Percentiles rank a stretch among this genome's conserved stretches.
Evolutionary conservation across 1,140 invertebrate genomes (phyloP).

Genomic region (Drosophila lini): DNA sequence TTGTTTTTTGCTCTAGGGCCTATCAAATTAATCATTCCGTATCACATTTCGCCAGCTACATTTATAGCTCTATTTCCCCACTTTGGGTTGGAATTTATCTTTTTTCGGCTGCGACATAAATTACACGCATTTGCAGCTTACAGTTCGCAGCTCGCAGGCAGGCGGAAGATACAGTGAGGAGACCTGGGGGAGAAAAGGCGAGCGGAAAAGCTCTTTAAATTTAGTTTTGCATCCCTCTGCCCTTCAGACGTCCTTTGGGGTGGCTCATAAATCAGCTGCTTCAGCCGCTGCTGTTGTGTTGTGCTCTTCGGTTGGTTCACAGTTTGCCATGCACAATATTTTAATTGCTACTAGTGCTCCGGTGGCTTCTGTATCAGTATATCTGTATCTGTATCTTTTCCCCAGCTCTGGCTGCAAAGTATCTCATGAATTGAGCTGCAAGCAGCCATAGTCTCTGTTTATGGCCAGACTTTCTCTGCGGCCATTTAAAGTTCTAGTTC

Average conservation of each 20-base stretch:
- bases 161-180: not conserved
- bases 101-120: conserved; percentile 75
- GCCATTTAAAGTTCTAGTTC: conserved; percentile 37
- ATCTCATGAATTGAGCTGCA: conserved; percentile 49
- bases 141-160: conserved; percentile 3
- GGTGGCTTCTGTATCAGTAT: conserved; percentile 23
- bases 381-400: conserved; percentile 3
- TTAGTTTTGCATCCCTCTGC: conserved; percentile 56
- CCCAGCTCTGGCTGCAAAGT: conserved; percentile 22
- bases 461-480: conserved; percentile 34
- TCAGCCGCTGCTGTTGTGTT: conserved; percentile 29
- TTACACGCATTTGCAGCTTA: conserved; percentile 56
- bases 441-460: conserved; percentile 21
- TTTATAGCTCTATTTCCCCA: conserved; percentile 74
- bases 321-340: conserved; percentile 58
- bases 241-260: conserved; percentile 16
- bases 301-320: conserved; percentile 30
- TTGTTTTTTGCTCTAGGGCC: conserved; percentile 37
- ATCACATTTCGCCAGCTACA: conserved; percentile 77
- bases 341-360: conserved; percentile 60
- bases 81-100: conserved; percentile 66
- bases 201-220: conserved; percentile 70
- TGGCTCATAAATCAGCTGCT: conserved; percentile 70
- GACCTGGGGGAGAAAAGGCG: not conserved
- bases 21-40: conserved; percentile 79